Base-by-base conservation (phyloP, 2,888 invertebrate species). In the Euspilapteryx auroguttella region DNA sequence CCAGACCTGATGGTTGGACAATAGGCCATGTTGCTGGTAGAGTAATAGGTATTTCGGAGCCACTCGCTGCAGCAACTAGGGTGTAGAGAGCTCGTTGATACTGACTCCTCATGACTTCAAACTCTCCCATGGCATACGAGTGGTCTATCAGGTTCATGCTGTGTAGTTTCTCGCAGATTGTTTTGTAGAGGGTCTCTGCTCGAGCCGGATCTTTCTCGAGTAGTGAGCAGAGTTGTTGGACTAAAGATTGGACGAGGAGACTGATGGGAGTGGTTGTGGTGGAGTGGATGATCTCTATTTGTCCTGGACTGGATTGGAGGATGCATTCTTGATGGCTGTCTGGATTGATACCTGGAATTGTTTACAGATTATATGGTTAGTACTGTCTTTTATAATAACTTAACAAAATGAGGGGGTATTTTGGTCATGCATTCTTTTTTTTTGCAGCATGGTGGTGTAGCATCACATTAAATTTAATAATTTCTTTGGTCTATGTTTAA, bases 61-160 rank as follows among this genome's bases (percentile, higher is more conserved):
- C 78, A 37, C 69, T 79, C 1, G 84, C 80, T 9, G 81, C 78
- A 8, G 76, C 68, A 0, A 87, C 77, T 4, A 87, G 53, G 35
- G 82, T 81, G 44, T 81, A 81, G 2, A 87, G 52, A 1, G 85
- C 85, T 38, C 78, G 57, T 51, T 85, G 83, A 45, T 86, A 87
- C 45, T 84, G 82, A 37, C 78, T 79, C 31, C 87, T 64, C 64
- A 87, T 80, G 1, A 78, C 78, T 47, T 87, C 85, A 45, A 86
- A 85, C 49, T 87, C 86, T 21, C 78, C 78, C 78, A 82, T 80
- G 4, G 78, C 69, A 39, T 85, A 87, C 1, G 86, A 85, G 44
- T 82, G 76, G 41, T 87, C 86, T 29, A 88, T 83, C 9, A 87
- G 55, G 30, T 83, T 79, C 81, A 86, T 82, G 37, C 81, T 76